These are phyloP conservation scores for Todiramphus saurophagus DNA, from an alignment of 2,113 vertebrate genomes.

Conservation along the genomic window DNA sequence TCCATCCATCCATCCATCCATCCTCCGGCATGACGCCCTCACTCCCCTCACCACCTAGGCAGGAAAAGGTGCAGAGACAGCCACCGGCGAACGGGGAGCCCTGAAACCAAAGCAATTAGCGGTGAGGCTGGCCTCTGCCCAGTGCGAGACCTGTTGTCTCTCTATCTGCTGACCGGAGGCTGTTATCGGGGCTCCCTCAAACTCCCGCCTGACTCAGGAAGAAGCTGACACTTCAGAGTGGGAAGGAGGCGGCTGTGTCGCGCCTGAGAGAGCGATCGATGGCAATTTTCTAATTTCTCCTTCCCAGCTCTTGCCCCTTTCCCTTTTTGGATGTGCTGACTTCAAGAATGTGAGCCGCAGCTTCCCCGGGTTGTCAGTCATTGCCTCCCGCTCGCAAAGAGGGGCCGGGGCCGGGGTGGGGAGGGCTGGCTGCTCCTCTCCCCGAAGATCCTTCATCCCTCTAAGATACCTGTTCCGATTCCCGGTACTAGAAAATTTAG, in stretches of 20 bases:
- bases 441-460: not conserved
- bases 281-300: not conserved
- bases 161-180: not conserved
- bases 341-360: not conserved
- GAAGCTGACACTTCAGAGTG: not conserved
- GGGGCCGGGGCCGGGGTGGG: not conserved
- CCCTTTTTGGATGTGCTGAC: not conserved
- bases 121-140: not conserved
- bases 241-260: not conserved
- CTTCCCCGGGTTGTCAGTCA: not conserved
- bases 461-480: not conserved
- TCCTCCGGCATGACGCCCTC: not conserved
- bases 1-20: not conserved
- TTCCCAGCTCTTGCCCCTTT: not conserved
- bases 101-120: not conserved
- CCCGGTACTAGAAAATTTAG: conserved; percentile 12
- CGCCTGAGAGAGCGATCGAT: not conserved
- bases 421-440: not conserved
- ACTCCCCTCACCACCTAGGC: not conserved
- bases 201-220: not conserved
- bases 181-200: not conserved
- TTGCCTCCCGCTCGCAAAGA: not conserved
- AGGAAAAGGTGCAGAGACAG: not conserved
- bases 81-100: not conserved
- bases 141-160: not conserved